These are phyloP conservation scores for Sebastes fasciatus DNA, from an alignment of 2,113 vertebrate species.

Conservation along the genomic window DNA sequence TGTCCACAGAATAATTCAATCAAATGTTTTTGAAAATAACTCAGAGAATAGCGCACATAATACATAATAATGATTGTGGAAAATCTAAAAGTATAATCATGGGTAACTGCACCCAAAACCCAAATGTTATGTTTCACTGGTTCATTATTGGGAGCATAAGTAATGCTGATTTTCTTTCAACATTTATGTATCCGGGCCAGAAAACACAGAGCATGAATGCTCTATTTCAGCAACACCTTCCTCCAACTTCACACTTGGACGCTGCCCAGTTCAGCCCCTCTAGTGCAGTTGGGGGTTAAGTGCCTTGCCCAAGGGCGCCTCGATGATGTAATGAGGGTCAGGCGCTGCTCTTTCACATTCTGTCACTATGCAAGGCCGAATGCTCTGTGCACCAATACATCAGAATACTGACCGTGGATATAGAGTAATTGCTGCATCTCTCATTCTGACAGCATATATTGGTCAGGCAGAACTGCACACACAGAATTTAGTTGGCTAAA, in stretches of 20 bases:
- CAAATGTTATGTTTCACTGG: neutral
- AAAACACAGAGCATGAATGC: neutral
- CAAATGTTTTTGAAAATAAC: neutral
- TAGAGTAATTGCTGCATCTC: constrained; percentile 53
- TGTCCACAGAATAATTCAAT: neutral
- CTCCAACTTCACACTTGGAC: constrained; percentile 2
- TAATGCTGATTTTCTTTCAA: neutral
- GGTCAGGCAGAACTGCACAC: constrained; percentile 42
- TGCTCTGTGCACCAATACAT: constrained; percentile 8
- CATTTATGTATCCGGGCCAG: neutral
- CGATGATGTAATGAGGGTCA: constrained; percentile 46
- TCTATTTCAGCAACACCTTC: neutral
- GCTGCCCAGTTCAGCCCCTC: neutral
- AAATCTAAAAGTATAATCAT: neutral
- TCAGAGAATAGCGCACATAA: neutral
- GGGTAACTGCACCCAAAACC: neutral
- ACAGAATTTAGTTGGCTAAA: constrained; percentile 40
- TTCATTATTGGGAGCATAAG: neutral
- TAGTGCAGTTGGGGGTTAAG: constrained; percentile 43
- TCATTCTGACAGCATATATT: constrained; percentile 37
- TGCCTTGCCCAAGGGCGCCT: constrained; percentile 30
- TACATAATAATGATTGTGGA: neutral
- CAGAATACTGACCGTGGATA: constrained; percentile 31
- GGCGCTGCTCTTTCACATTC: constrained; percentile 10
- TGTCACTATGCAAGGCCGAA: neutral